Base-by-base conservation (phyloP, 1,140 invertebrate species). In the Drosophila ambigua region DNA sequence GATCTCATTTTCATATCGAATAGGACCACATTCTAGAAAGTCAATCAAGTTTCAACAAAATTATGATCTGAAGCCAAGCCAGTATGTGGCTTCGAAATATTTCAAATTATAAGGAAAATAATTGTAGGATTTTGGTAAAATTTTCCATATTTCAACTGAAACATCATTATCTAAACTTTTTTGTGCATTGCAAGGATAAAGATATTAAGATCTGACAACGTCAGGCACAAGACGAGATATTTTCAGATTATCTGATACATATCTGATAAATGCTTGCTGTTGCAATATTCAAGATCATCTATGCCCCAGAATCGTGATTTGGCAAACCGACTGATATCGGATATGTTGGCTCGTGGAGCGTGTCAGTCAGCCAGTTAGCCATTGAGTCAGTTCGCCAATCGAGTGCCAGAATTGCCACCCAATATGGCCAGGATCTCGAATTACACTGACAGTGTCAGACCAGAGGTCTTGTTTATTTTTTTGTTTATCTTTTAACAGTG, bases 361-460 rank as follows among this genome's bases (percentile, higher is more conserved):
- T 31, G 59, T 35, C 57, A n/a, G 49, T 28, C 23, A 26, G 55
- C 20, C 44, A 69, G 58, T 62, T 23, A 51, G 45, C 26, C 59
- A 74, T 26, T 67, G 35, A 54, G 78, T 53, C 76, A 78, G 61
- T 79, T 73, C 55, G 72, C 68, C 71, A 61, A 79, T 66, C 49
- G 26, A 28, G 24, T 62, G 51, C 23, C 13, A 45, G 31, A 49
- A 35, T 20, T 62, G 51, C 31, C 62, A 69, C 55, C 75, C 50
- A 50, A 63, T 73, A 63, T 63, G 58, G 68, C 4, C 31, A 20
- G 8, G 44, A 67, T 59, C 80, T 79, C 80, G 41, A 65, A 61
- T 83, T 83, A 84, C 80, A 83, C 72, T 83, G 78, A 83, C 61
- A 13, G 51, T 55, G 39, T 11, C 41, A 59, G 15, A 55, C 39